Percentiles rank a stretch among this genome's conserved stretches.
phyloP scores from a whole-genome alignment of 2,888 invertebrate genomes.

The Dinocampus coccinellae region DNA sequence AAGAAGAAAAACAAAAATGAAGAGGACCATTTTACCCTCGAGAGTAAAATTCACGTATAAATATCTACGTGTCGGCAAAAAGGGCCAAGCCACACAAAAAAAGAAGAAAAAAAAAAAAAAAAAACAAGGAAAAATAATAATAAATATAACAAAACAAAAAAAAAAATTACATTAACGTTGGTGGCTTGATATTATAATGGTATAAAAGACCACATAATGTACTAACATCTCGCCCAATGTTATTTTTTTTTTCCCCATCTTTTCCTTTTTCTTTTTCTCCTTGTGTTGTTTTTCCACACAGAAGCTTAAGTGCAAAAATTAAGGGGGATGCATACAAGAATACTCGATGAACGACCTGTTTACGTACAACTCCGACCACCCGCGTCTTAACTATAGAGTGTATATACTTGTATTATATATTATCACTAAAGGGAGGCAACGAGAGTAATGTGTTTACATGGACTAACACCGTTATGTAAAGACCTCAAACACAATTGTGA shows the following conservation, averaged over 20 bases:
- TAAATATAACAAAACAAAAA: not conserved
- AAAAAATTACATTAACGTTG: slow-evolving; percentile 9
- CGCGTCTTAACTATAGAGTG: not conserved
- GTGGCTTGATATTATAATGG: slow-evolving; percentile 54
- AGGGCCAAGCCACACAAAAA: not conserved
- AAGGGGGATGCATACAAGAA: not conserved
- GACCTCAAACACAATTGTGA: not conserved
- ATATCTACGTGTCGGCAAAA: not conserved
- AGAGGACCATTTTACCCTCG: not conserved
- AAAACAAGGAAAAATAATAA: not conserved
- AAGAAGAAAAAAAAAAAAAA: not conserved
- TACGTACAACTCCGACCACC: not conserved
- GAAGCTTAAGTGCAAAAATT: slow-evolving; percentile 5
- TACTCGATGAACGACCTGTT: not conserved
- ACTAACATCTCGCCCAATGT: not conserved
- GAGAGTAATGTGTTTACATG: not conserved
- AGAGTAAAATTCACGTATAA: not conserved
- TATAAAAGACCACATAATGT: slow-evolving; percentile 39
- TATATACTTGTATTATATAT: not conserved
- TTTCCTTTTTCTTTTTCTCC: not conserved
- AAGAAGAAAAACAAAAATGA: not conserved
- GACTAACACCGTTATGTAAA: not conserved
- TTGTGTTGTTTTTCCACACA: not conserved
- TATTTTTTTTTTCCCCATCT: not conserved
- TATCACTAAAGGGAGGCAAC: not conserved